Evolutionary conservation across 2,113 vertebrate genomes (phyloP).

Genomic region (Pogona vitticeps): DNA sequence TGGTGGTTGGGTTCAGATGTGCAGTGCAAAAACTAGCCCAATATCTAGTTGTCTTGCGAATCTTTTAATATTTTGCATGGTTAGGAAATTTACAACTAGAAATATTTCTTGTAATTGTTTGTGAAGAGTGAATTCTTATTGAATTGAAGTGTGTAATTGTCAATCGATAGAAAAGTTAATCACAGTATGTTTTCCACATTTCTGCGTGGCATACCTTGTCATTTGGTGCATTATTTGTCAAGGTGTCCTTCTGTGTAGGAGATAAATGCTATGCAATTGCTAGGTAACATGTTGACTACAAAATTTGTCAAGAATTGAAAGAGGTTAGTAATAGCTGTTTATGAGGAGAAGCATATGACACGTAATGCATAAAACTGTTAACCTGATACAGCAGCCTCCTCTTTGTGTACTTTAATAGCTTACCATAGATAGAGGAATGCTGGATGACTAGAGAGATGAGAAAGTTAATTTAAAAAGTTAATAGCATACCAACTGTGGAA

Average conservation of each 20-base stretch:
- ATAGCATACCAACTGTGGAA: no score
- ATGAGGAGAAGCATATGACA: neutral
- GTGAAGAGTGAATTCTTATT: accelerated
- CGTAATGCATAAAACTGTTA: neutral
- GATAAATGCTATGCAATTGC: neutral
- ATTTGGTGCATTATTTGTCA: neutral
- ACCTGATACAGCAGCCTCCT: neutral
- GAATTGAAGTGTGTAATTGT: accelerated
- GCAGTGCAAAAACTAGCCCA: neutral
- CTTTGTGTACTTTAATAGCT: neutral
- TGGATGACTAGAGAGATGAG: neutral
- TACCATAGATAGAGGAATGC: neutral
- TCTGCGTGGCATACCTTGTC: neutral
- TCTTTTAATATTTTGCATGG: neutral
- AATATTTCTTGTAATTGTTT: neutral
- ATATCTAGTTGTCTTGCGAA: neutral
- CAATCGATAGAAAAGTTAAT: neutral
- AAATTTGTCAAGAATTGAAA: neutral
- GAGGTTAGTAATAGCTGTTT: neutral
- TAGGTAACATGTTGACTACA: neutral
- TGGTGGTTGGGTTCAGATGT: neutral
- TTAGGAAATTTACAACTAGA: neutral
- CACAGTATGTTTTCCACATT: neutral
- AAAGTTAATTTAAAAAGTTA: no score
- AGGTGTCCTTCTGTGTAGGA: neutral